These are phyloP conservation scores for Cranoglanis bouderius DNA, from an alignment of 2,113 vertebrate species.

Conservation along the genomic window DNA sequence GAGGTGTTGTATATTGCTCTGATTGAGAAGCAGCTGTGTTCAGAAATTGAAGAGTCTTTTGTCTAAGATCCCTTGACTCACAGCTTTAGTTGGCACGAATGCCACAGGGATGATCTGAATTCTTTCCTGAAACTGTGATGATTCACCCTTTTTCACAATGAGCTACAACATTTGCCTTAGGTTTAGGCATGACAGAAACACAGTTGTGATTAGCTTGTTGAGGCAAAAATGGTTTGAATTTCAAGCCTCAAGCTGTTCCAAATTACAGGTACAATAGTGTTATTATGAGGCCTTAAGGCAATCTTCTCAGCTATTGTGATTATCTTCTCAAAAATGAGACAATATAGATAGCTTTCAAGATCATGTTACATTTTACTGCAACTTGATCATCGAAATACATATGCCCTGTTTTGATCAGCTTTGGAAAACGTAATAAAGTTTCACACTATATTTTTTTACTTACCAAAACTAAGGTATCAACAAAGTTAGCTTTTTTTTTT, in stretches of 20 bases:
- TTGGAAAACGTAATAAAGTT: background rate
- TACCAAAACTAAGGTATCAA: background rate
- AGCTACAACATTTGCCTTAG: background rate
- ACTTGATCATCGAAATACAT: background rate
- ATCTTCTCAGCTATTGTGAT: background rate
- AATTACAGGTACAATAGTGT: background rate
- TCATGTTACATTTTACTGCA: background rate
- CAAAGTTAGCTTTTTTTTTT: background rate
- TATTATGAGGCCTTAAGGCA: background rate
- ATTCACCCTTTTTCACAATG: constrained; percentile 34
- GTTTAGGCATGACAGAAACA: constrained; percentile 15
- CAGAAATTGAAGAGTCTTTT: constrained; percentile 25
- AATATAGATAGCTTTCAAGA: background rate
- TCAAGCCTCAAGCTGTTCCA: background rate
- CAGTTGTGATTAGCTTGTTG: background rate
- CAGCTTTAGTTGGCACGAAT: constrained; percentile 4
- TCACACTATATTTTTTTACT: background rate
- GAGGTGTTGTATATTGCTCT: background rate
- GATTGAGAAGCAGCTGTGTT: constrained; percentile 8
- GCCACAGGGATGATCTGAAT: constrained; percentile 9
- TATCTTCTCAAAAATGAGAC: background rate
- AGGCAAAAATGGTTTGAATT: background rate
- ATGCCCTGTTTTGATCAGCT: background rate
- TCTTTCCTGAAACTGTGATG: background rate
- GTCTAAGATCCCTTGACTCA: constrained; percentile 48